Base-by-base conservation (phyloP, 2,113 vertebrate genomes). In the Eubucco bourcierii region DNA sequence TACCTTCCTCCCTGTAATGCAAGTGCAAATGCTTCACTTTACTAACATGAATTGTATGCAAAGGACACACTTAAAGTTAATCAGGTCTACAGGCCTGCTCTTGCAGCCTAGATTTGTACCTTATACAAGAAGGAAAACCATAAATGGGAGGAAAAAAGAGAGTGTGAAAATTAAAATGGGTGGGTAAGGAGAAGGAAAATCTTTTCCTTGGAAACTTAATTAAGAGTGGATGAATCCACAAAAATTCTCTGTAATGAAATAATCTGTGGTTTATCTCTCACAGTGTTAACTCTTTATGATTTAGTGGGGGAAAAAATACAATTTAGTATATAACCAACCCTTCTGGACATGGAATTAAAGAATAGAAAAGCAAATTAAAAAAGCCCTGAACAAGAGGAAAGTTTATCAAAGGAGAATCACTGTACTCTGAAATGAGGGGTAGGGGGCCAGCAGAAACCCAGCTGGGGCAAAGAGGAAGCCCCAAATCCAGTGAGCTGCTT, bases 81-180 rank as follows among this genome's bases (percentile, higher is more conserved):
- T 89, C 25, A 0, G 59, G 34, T 34, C 75, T 75, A 56, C 0
- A 0, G 93, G 61, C 37, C 28, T 86, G 59, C 27, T 94, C 77
- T 73, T 89, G 50, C 66, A 92, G 29, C 55, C n/a, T 56, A 89
- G 58, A 90, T 90, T 92, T 83, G 25, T 82, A 66, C 76, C 31
- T 89, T 87, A 50, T 50, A 77, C 3, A 77, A 80, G 52, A 87
- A 79, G 29, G 84, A 82, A 96, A 84, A 87, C 39, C 90, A 75
- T 34, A 87, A 73, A 80, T 72, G 25, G 46, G 59, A 52, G 56
- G 70, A 72, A 88, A 87, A 18, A 66, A 59, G 15, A 8, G 68
- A 80, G 21, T 59, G 29, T 82, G 55, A 76, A 34, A 79, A 90
- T 73, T 88, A 90, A 95, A 94, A 76, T 28, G 60, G 24, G 59